phyloP scores from a whole-genome alignment of 1,140 invertebrate species.

The Littorina saxatilis region DNA sequence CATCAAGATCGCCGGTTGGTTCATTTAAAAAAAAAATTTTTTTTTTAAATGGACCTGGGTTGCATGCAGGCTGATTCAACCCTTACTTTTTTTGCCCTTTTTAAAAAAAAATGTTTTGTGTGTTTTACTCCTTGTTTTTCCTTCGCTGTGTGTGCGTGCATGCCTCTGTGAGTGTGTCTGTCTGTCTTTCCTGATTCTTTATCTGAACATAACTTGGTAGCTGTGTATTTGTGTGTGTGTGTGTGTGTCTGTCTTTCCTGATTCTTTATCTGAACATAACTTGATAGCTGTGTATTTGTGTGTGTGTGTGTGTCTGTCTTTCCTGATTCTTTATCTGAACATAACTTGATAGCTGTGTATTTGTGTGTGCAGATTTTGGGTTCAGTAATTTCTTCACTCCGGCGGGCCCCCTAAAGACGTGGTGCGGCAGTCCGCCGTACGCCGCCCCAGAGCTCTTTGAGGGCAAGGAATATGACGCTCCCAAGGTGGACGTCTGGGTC shows the following conservation, averaged over 20 bases:
- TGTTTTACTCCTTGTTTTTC: neutral
- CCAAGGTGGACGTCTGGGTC: conserved; percentile 98
- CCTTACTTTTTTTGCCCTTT: neutral
- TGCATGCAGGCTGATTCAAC: too few relatives aligned
- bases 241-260: neutral
- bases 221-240: conserved; percentile 7
- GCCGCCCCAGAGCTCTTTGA: conserved; percentile 98
- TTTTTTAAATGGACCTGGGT: too few relatives aligned
- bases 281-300: neutral
- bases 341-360: too few relatives aligned
- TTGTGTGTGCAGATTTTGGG: conserved; percentile 92
- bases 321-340: too few relatives aligned
- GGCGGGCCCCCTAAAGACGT: conserved; percentile 97
- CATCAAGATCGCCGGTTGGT: conserved; percentile 92
- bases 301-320: neutral
- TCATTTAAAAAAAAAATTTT: too few relatives aligned
- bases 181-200: too few relatives aligned
- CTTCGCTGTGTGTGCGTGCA: too few relatives aligned
- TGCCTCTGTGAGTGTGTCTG: too few relatives aligned
- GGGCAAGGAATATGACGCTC: conserved; percentile 96
- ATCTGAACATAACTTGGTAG: too few relatives aligned
- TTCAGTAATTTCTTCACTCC: conserved; percentile 99
- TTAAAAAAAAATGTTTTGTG: neutral
- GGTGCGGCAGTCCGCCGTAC: conserved; percentile 98
- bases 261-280: too few relatives aligned